These are phyloP conservation scores for Callocephalon fimbriatum DNA, from an alignment of 2,113 vertebrate genomes.

Conservation along the genomic window DNA sequence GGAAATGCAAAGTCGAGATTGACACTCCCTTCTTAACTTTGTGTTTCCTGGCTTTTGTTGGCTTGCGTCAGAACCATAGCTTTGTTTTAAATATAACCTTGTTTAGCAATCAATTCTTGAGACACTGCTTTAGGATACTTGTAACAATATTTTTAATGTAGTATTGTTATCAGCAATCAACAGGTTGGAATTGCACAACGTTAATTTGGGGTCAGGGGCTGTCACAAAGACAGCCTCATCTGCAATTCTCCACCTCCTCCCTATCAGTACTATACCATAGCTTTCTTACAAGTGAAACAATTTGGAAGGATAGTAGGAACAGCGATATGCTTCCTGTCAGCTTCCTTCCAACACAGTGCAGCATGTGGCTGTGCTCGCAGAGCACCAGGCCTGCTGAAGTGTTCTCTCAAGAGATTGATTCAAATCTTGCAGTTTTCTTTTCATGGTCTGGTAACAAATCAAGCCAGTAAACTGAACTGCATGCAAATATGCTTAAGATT, in stretches of 20 bases:
- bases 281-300: neutral
- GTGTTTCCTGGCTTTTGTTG: constrained; percentile 36
- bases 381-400: neutral
- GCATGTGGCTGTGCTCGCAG: accelerated
- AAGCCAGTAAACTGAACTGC: neutral
- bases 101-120: neutral
- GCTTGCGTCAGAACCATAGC: neutral
- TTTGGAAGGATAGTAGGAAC: neutral
- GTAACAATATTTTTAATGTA: neutral
- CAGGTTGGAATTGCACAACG: neutral
- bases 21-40: constrained; percentile 10
- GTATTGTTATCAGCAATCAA: neutral
- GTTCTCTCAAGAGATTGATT: neutral
- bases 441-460: neutral
- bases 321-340: accelerated
- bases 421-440: neutral
- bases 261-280: neutral
- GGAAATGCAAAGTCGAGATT: neutral
- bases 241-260: neutral
- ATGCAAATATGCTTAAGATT: neutral
- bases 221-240: neutral
- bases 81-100: constrained; percentile 9
- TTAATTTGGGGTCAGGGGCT: neutral
- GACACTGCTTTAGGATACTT: neutral
- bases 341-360: neutral